Evolutionary conservation across 2,113 vertebrate species (phyloP).

Genomic region (Pampusana beccarii): DNA sequence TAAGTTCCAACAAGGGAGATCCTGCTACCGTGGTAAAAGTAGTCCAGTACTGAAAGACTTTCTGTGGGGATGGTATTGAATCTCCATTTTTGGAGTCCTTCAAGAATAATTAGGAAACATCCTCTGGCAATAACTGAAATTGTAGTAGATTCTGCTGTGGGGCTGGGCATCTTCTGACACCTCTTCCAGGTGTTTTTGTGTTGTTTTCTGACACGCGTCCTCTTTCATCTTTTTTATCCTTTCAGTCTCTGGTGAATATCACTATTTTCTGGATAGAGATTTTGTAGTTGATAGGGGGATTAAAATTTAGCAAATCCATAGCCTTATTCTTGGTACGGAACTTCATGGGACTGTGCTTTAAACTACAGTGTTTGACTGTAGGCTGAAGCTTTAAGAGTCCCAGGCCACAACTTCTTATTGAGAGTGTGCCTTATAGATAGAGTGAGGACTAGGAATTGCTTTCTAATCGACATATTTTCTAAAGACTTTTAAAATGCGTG

Average conservation of each 20-base stretch:
- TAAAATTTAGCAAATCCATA: background rate
- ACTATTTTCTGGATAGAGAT: background rate
- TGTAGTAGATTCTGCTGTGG: background rate
- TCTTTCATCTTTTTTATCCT: background rate
- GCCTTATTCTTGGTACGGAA: background rate
- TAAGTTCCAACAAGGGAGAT: background rate
- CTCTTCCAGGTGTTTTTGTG: background rate
- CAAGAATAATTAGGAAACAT: background rate
- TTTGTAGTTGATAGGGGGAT: background rate
- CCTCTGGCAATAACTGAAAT: background rate
- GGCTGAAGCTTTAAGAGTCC: background rate
- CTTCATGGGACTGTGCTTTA: background rate
- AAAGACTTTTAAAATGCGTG: constrained; percentile 31
- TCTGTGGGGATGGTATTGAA: background rate
- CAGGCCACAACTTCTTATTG: background rate
- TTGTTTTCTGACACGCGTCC: background rate
- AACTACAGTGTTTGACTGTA: background rate
- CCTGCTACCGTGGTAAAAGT: background rate
- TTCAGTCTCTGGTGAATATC: background rate
- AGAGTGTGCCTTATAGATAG: background rate
- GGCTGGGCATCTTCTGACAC: background rate
- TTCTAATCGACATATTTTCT: constrained; percentile 35
- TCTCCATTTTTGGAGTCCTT: background rate
- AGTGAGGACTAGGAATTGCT: background rate
- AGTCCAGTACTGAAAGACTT: background rate